Percentiles rank a stretch among this genome's conserved stretches.
Evolutionary conservation across 2,888 invertebrate species (phyloP).

Genomic region (Apamea sordens): DNA sequence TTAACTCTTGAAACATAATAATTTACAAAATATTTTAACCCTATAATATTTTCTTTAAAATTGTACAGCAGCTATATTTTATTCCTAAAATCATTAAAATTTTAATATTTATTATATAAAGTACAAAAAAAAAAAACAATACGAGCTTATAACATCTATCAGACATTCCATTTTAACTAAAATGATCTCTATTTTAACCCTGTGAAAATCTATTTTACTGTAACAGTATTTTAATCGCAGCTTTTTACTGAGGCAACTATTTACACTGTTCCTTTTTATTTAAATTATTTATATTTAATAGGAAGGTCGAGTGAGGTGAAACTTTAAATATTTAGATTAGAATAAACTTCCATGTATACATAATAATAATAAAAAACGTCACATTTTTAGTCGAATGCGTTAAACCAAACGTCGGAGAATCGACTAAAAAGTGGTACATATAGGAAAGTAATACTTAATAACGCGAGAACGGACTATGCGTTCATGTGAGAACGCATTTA

Average conservation of each 20-base stretch:
- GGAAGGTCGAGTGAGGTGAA: conserved; percentile 71
- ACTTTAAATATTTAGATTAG: conserved; percentile 52
- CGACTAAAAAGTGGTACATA: conserved; percentile 37
- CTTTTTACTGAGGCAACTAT: conserved; percentile 64
- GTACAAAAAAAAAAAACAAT: conserved; percentile 55
- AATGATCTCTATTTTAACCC: conserved; percentile 74
- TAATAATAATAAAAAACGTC: conserved; percentile 22
- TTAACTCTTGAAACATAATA: conserved; percentile 4
- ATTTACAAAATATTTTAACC: conserved; percentile 8
- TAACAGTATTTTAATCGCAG: conserved; percentile 72
- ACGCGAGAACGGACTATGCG: conserved; percentile 27
- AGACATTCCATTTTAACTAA: conserved; percentile 70
- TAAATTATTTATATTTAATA: conserved; percentile 67
- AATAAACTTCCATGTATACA: conserved; percentile 41
- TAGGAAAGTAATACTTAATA: conserved; percentile 29
- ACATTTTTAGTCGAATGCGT: conserved; percentile 45
- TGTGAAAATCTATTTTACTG: conserved; percentile 67
- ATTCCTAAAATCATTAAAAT: conserved; percentile 1
- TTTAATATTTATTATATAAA: conserved; percentile 32
- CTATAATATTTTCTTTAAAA: not conserved
- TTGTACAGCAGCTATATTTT: conserved; percentile 30
- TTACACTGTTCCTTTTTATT: conserved; percentile 63
- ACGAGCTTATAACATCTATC: conserved; percentile 61
- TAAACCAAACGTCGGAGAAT: conserved; percentile 29
- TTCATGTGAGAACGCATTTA: conserved; percentile 46